Evolutionary conservation across 1,140 invertebrate species (phyloP).

Genomic region (Drosophila watanabei): DNA sequence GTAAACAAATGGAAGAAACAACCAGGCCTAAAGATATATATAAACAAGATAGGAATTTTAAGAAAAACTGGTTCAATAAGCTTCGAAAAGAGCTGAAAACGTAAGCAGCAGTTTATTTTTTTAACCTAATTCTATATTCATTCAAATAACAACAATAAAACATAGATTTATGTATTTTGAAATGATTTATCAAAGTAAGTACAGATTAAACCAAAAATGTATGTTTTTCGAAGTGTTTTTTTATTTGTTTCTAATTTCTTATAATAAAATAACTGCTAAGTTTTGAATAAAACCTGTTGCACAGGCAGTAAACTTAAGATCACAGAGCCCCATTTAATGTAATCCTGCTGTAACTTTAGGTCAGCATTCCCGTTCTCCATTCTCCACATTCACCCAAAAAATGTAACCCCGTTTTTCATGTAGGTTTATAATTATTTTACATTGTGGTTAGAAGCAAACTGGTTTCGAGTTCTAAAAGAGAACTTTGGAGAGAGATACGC

Average conservation of each 20-base stretch:
- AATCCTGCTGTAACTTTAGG: too few species aligned
- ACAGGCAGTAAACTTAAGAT: background rate
- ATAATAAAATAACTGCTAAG: too few species aligned
- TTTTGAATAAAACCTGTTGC: too few species aligned
- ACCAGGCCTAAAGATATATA: background rate
- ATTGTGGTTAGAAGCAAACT: constrained; percentile 20
- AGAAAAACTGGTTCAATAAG: background rate
- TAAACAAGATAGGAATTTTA: background rate
- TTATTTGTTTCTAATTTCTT: too few species aligned
- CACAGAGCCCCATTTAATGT: too few species aligned
- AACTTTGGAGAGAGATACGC: background rate
- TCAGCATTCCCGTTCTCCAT: constrained; percentile 1
- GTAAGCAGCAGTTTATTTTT: background rate
- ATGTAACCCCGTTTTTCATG: constrained; percentile 16
- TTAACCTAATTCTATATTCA: background rate
- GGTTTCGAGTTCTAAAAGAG: constrained; percentile 28
- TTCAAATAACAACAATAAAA: background rate
- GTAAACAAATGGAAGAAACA: constrained; percentile 6
- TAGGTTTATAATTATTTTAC: constrained; percentile 39
- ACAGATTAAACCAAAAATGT: too few species aligned
- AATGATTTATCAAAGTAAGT: background rate
- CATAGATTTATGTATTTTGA: background rate
- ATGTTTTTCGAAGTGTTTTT: too few species aligned
- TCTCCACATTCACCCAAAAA: constrained; percentile 7
- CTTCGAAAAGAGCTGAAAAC: background rate